These are phyloP conservation scores for Drosophila nannoptera DNA, from an alignment of 1,140 invertebrate species.

Conservation along the genomic window DNA sequence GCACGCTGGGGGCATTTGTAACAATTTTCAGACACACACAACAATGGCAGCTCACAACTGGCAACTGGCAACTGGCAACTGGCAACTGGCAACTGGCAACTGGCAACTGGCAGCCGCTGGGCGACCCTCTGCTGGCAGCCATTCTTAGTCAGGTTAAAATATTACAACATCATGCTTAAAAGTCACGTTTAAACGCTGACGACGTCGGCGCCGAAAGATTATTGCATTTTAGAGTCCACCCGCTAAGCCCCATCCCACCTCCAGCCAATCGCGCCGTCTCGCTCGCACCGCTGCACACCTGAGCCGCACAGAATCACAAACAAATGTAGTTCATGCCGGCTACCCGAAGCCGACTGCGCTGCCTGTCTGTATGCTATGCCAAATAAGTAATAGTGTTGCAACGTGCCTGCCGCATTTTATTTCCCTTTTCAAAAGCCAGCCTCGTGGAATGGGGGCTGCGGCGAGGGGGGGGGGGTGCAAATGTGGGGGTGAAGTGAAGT, in stretches of 20 bases:
- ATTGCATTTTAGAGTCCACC: constrained; percentile 68
- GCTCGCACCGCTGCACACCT: constrained; percentile 23
- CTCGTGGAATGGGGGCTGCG: too few species aligned
- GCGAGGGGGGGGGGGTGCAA: background rate
- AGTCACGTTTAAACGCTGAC: constrained; percentile 77
- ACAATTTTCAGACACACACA: constrained; percentile 71
- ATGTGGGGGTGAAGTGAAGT: background rate
- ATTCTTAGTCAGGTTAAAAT: constrained; percentile 76
- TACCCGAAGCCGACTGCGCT: constrained; percentile 38
- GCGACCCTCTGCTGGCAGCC: constrained; percentile 8
- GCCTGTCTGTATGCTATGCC: constrained; percentile 62
- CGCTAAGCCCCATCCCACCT: background rate
- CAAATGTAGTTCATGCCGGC: constrained; percentile 76
- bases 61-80: too few species aligned
- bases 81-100: too few species aligned
- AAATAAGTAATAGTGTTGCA: constrained; percentile 78
- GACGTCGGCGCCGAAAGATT: constrained; percentile 76
- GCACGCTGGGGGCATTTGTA: constrained; percentile 76
- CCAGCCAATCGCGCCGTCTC: background rate
- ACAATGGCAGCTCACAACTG: constrained; percentile 40
- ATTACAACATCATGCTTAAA: constrained; percentile 78
- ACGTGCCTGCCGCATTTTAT: constrained; percentile 77
- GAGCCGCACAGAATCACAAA: constrained; percentile 60
- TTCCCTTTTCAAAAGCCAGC: constrained; percentile 55
- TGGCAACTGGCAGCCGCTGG: too few species aligned